A percentile compares a stretch with the other conserved stretches of the same genome.
phyloP scores from a whole-genome alignment of 2,888 invertebrate genomes.

The Fragum fragum region DNA sequence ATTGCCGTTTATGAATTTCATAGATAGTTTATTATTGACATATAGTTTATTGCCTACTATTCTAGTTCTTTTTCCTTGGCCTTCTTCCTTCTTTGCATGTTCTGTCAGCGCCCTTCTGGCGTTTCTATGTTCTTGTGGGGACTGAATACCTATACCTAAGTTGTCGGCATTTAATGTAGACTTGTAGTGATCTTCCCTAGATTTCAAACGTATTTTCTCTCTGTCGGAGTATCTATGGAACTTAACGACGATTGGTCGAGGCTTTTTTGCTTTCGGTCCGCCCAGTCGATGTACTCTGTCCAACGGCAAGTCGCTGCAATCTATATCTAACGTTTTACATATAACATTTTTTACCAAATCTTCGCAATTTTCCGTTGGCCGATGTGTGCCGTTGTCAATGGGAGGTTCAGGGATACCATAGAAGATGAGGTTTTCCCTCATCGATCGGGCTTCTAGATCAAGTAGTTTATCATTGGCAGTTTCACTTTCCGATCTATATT shows the following conservation, averaged over 20 bases:
- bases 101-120: slow-evolving; percentile 4
- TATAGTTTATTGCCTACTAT: slow-evolving; percentile 33
- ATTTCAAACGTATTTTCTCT: slow-evolving; percentile 2
- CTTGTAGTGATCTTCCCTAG: not conserved
- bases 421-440: slow-evolving; percentile 32
- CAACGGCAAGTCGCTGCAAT: not conserved
- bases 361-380: not conserved
- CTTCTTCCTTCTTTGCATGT: slow-evolving; percentile 12
- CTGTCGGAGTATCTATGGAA: slow-evolving; percentile 26
- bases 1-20: slow-evolving; percentile 17
- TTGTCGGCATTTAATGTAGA: not conserved
- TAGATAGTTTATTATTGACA: slow-evolving; percentile 17
- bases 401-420: slow-evolving; percentile 5
- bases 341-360: not conserved
- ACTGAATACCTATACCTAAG: slow-evolving; percentile 1
- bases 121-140: slow-evolving; percentile 21
- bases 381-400: not conserved
- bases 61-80: not conserved
- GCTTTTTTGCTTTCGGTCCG: slow-evolving; percentile 15
- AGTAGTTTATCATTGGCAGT: not conserved
- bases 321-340: not conserved
- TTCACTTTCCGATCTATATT: not conserved
- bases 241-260: slow-evolving; percentile 33
- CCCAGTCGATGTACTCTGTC: slow-evolving; percentile 29
- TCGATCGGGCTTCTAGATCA: slow-evolving; percentile 26